Percentiles rank a stretch among this genome's conserved stretches.
Evolutionary conservation across 2,888 invertebrate species (phyloP).

Genomic region (Disparrhopalites patrizii): DNA sequence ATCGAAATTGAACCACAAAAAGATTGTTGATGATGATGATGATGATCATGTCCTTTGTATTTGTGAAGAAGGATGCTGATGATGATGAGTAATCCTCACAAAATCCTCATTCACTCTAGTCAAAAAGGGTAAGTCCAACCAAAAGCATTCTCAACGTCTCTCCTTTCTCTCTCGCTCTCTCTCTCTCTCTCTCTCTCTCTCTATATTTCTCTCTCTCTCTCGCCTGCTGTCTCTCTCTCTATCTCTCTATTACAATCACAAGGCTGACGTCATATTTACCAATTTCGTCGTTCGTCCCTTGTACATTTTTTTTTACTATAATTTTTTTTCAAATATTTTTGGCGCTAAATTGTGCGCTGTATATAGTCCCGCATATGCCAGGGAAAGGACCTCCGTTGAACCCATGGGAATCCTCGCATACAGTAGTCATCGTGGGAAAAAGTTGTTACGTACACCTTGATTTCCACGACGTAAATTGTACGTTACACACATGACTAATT

Average conservation of each 20-base stretch:
- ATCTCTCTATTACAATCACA: background rate
- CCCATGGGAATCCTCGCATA: too few relatives aligned
- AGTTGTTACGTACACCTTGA: too few relatives aligned
- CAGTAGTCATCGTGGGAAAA: too few relatives aligned
- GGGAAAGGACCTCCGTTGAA: too few relatives aligned
- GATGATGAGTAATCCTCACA: background rate
- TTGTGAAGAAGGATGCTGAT: background rate
- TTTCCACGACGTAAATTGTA: too few relatives aligned
- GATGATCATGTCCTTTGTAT: background rate
- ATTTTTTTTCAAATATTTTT: too few relatives aligned
- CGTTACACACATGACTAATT: too few relatives aligned
- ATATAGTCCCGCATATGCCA: too few relatives aligned
- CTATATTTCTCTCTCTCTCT: background rate
- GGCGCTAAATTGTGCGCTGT: too few relatives aligned
- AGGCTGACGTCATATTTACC: conserved; percentile 6
- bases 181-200: background rate
- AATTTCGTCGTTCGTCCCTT: background rate
- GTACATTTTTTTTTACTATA: background rate
- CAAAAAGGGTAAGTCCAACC: too few relatives aligned
- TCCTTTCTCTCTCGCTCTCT: background rate
- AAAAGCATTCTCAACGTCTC: background rate
- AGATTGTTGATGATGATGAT: background rate
- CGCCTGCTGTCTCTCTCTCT: background rate
- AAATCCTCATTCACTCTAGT: too few relatives aligned
- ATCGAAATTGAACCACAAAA: too few relatives aligned